Percentiles rank a stretch among this genome's conserved stretches.
Conservation (phyloP, 2,797 vertebrate genomes). For the Epinephelus malabaricus region DNA sequence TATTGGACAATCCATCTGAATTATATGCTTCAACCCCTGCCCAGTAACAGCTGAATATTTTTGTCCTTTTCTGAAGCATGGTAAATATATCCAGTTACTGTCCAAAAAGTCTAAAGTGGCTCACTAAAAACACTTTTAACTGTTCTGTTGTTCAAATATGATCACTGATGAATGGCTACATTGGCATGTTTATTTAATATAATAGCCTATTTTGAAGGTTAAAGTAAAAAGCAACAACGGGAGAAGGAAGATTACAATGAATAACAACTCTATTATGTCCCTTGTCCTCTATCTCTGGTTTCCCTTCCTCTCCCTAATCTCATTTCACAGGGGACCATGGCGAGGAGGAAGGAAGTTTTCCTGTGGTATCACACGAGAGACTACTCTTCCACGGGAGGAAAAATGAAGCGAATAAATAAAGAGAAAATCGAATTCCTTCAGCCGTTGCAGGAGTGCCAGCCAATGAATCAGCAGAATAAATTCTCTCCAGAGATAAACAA, state of each 20-base stretch:
- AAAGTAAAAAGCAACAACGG: conserved; percentile 64
- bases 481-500: conserved; percentile 87
- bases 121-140: conserved; percentile 31
- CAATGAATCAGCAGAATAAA: conserved; percentile 88
- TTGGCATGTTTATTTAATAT: conserved; percentile 62
- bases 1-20: conserved; percentile 76
- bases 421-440: conserved; percentile 86
- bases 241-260: conserved; percentile 71
- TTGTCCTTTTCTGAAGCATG: conserved; percentile 31
- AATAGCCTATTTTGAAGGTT: conserved; percentile 62
- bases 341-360: conserved; percentile 66
- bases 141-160: conserved; percentile 51
- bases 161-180: conserved; percentile 61
- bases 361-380: conserved; percentile 73
- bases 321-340: conserved; percentile 75
- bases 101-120: conserved; percentile 31
- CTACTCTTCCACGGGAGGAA: conserved; percentile 72
- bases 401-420: conserved; percentile 87
- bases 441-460: conserved; percentile 77
- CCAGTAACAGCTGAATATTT: conserved; percentile 45
- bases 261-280: conserved; percentile 78
- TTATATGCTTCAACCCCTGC: conserved; percentile 52
- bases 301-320: conserved; percentile 77
- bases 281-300: conserved; percentile 70
- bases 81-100: conserved; percentile 44